phyloP scores from a whole-genome alignment of 2,797 vertebrate species.

The Paguma larvata region DNA sequence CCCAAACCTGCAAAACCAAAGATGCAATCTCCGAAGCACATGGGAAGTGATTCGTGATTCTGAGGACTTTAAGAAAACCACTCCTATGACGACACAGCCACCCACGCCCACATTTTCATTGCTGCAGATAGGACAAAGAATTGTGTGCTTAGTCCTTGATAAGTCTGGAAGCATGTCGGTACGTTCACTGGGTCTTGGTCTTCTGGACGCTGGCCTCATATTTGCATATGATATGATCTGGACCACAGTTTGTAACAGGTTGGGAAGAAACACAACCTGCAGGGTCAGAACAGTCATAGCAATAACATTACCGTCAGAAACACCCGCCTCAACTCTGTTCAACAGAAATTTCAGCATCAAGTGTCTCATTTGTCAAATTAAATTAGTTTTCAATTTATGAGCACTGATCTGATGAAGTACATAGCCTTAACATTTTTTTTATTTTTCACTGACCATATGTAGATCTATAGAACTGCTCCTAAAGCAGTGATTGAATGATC shows the following conservation, averaged over 20 bases:
- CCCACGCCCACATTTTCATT: slow-evolving; percentile 81
- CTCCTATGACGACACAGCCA: slow-evolving; percentile 75
- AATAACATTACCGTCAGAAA: background rate
- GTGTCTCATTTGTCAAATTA: background rate
- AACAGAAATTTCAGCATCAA: background rate
- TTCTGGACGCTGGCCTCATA: background rate
- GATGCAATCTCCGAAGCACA: slow-evolving; percentile 86
- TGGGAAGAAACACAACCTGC: background rate
- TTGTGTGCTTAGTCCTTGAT: slow-evolving; percentile 89
- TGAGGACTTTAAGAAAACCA: slow-evolving; percentile 82
- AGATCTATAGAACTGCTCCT: background rate
- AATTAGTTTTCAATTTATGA: slow-evolving; percentile 20
- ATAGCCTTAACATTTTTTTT: background rate
- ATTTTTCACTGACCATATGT: background rate
- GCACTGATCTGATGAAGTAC: background rate
- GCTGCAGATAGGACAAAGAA: slow-evolving; percentile 85
- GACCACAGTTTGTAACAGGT: background rate
- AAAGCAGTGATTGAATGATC: background rate
- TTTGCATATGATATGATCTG: background rate
- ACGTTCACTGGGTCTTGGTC: slow-evolving; percentile 23
- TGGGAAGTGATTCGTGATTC: slow-evolving; percentile 89
- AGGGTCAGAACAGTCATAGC: background rate
- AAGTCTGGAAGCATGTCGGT: slow-evolving; percentile 90
- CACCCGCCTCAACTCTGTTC: background rate
- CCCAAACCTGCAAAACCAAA: slow-evolving; percentile 88